phyloP scores from a whole-genome alignment of 2,113 vertebrate species.

The Fulica atra region DNA sequence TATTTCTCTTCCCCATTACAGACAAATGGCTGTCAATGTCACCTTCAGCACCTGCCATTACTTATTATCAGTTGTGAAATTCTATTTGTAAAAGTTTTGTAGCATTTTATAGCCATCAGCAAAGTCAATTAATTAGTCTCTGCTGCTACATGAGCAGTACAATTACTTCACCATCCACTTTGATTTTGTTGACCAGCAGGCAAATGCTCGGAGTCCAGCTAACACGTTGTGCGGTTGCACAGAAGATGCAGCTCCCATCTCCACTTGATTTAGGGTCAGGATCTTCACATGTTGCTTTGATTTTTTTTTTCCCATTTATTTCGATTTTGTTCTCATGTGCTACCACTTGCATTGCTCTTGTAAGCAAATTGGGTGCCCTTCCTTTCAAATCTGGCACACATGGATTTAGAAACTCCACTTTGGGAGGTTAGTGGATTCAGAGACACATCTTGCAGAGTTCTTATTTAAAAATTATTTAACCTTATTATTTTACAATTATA shows the following conservation, averaged over 20 bases:
- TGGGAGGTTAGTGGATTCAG: neutral
- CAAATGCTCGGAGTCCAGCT: neutral
- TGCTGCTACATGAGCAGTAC: neutral
- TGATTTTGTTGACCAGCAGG: conserved; percentile 35
- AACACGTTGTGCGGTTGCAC: neutral
- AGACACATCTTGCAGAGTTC: neutral
- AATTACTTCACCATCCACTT: neutral
- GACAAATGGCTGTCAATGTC: conserved; percentile 39
- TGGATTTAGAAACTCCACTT: neutral
- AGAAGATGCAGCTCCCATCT: neutral
- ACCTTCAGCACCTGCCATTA: conserved; percentile 49
- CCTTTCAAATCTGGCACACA: neutral
- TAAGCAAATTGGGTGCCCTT: neutral
- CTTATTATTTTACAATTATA: too few species aligned
- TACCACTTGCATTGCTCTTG: neutral
- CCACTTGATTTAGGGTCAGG: neutral
- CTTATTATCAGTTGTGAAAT: conserved; percentile 14
- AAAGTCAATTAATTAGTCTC: conserved; percentile 52
- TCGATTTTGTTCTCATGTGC: neutral
- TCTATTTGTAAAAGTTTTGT: neutral
- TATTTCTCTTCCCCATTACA: conserved; percentile 1
- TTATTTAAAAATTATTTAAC: neutral
- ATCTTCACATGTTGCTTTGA: neutral
- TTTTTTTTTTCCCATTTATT: neutral
- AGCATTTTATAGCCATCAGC: conserved; percentile 48